Evolutionary conservation across 2,888 invertebrate genomes (phyloP).

Genomic region (Idaea dimidiata): DNA sequence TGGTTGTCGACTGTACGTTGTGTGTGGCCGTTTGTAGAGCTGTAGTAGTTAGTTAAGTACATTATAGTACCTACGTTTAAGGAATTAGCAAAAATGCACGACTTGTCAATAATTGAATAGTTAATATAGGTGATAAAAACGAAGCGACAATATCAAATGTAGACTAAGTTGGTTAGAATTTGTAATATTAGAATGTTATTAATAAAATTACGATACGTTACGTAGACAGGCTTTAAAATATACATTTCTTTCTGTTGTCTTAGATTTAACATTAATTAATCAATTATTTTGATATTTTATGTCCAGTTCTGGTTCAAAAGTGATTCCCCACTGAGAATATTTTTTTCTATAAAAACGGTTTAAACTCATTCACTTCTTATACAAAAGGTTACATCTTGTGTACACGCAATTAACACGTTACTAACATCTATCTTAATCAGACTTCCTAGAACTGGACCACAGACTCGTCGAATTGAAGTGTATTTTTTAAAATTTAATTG

Average conservation of each 20-base stretch:
- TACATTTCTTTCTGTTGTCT: background rate
- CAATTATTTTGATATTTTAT: background rate
- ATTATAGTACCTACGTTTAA: constrained; percentile 13
- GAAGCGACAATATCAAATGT: constrained; percentile 73
- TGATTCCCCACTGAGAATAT: too few species aligned
- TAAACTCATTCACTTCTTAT: too few species aligned
- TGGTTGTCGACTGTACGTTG: background rate
- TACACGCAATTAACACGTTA: too few species aligned
- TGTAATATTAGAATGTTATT: constrained; percentile 21
- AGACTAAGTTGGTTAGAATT: constrained; percentile 55
- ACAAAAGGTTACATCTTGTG: too few species aligned
- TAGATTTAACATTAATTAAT: background rate
- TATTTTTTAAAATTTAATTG: too few species aligned
- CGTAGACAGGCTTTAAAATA: background rate
- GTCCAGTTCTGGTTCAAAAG: too few species aligned
- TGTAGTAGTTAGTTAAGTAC: constrained; percentile 27
- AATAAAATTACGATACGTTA: background rate
- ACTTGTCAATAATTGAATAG: constrained; percentile 35
- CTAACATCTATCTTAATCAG: too few species aligned
- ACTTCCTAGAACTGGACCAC: too few species aligned
- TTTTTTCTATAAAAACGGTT: too few species aligned
- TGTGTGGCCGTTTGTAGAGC: constrained; percentile 21
- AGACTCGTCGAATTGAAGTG: too few species aligned
- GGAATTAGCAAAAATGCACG: constrained; percentile 11
- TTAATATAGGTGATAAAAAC: constrained; percentile 61